Conservation (phyloP, 2,113 vertebrate species). For the Ginglymostoma cirratum region DNA sequence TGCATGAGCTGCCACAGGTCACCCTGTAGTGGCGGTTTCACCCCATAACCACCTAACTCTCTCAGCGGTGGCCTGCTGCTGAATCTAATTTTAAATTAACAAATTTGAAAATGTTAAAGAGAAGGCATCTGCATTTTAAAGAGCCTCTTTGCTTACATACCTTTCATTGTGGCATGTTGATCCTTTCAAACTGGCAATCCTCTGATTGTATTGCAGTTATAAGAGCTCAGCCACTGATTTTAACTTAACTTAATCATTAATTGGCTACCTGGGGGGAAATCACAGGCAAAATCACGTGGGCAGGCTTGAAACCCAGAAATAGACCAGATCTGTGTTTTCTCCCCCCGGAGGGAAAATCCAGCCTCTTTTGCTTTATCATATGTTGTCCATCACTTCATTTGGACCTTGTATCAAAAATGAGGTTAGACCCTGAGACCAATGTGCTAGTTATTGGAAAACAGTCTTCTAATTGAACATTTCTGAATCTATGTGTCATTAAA, state of each 20-base stretch:
- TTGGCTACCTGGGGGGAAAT: neutral
- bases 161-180: neutral
- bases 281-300: neutral
- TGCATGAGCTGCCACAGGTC: neutral
- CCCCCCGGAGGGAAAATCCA: too few species aligned
- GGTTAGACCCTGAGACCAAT: neutral
- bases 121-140: neutral
- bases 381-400: neutral
- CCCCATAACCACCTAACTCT: neutral
- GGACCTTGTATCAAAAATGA: neutral
- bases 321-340: neutral
- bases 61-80: neutral
- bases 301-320: neutral
- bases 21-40: neutral
- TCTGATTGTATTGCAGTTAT: neutral
- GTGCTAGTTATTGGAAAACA: neutral
- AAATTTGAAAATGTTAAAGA: neutral
- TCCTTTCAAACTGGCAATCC: neutral
- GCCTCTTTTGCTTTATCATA: neutral
- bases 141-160: neutral
- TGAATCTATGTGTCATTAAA: neutral
- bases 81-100: too few species aligned
- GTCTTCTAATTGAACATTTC: neutral
- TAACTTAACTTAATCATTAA: neutral
- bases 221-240: neutral